phyloP scores from a whole-genome alignment of 2,888 invertebrate genomes.

The Mechanitis mazaeus region DNA sequence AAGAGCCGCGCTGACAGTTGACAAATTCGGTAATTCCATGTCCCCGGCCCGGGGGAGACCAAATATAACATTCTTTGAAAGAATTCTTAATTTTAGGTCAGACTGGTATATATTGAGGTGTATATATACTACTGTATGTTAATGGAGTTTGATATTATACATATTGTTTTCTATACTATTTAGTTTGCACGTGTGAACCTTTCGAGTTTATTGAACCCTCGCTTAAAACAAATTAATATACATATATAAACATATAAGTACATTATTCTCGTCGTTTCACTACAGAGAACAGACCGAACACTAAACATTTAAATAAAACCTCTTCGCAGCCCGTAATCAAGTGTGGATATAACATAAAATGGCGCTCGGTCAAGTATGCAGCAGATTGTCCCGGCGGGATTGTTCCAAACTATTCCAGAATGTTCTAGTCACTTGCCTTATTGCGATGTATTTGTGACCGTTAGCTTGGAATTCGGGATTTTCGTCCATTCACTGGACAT shows the following conservation, averaged over 20 bases:
- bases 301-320: slow-evolving; percentile 22
- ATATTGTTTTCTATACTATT: background rate
- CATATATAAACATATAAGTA: background rate
- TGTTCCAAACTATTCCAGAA: slow-evolving; percentile 57
- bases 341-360: slow-evolving; percentile 31
- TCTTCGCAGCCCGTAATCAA: slow-evolving; percentile 34
- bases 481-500: slow-evolving; percentile 35
- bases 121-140: background rate
- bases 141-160: background rate
- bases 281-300: background rate
- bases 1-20: slow-evolving; percentile 67
- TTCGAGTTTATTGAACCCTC: background rate
- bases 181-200: background rate
- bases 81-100: slow-evolving; percentile 5
- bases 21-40: slow-evolving; percentile 72
- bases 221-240: background rate
- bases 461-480: slow-evolving; percentile 59
- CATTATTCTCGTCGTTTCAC: background rate
- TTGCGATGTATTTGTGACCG: slow-evolving; percentile 64
- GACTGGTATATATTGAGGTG: background rate
- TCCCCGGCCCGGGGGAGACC: slow-evolving; percentile 30
- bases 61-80: slow-evolving; percentile 5
- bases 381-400: slow-evolving; percentile 65
- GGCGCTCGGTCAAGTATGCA: slow-evolving; percentile 51
- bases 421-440: slow-evolving; percentile 71